These are phyloP conservation scores for Noctuana brunneofusca DNA, from an alignment of 2,888 invertebrate species.

Conservation along the genomic window DNA sequence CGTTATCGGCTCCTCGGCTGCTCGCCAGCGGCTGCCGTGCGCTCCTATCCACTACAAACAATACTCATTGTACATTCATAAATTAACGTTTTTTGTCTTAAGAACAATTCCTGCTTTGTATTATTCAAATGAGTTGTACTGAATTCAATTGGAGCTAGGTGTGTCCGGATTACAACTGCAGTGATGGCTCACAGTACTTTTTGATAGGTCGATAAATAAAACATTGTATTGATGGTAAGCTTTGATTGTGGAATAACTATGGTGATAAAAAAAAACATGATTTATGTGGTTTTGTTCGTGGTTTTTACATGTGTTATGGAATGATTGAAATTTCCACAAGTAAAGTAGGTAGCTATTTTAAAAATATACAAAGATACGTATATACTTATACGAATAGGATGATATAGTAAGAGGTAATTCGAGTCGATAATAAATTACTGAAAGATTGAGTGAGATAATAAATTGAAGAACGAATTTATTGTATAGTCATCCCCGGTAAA, in stretches of 20 bases:
- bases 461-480: conserved; percentile 8
- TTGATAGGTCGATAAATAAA: conserved; percentile 43
- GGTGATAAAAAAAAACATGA: neutral
- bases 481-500: conserved; percentile 9
- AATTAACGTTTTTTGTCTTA: conserved; percentile 56
- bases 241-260: conserved; percentile 18
- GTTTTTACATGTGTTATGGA: neutral
- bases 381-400: neutral
- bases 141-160: conserved; percentile 52
- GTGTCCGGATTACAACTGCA: conserved; percentile 47
- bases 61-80: conserved; percentile 59
- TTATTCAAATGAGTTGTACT: conserved; percentile 61
- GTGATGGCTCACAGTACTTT: conserved; percentile 42
- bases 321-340: neutral
- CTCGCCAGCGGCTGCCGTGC: conserved; percentile 46
- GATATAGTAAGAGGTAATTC: neutral
- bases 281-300: neutral
- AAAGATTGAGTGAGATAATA: conserved; percentile 5
- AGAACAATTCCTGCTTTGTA: conserved; percentile 54
- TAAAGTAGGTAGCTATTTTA: neutral
- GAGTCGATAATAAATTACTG: conserved; percentile 1
- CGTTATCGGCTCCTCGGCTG: conserved; percentile 48
- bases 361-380: neutral
- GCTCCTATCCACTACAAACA: conserved; percentile 49
- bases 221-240: conserved; percentile 35